phyloP scores from a whole-genome alignment of 2,888 invertebrate genomes.

The Agrotis ipsilon region DNA sequence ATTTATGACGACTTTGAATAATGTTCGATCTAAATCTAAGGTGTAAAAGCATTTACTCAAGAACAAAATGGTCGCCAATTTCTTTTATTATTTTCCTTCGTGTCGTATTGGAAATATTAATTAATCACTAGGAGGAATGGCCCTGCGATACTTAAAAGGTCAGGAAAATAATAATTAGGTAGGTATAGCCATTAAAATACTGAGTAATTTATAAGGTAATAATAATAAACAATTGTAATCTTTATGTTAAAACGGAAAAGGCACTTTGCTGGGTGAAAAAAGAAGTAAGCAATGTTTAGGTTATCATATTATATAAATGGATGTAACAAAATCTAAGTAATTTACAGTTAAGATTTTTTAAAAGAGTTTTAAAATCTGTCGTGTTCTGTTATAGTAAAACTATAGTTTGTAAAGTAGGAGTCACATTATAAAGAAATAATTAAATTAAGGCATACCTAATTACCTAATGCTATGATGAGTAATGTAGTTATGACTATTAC shows the following conservation, averaged over 20 bases:
- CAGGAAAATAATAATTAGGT: conserved; percentile 36
- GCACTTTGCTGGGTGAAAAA: conserved; percentile 28
- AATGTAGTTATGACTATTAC: background rate
- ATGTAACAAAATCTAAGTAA: conserved; percentile 6
- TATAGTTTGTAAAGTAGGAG: background rate
- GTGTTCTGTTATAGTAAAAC: background rate
- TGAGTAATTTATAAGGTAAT: conserved; percentile 34
- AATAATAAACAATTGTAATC: conserved; percentile 49
- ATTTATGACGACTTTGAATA: conserved; percentile 40
- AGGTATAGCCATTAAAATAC: conserved; percentile 29
- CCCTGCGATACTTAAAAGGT: conserved; percentile 51
- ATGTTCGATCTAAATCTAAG: conserved; percentile 50
- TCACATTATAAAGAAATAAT: too few relatives aligned
- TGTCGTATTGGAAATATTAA: conserved; percentile 47
- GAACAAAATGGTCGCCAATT: conserved; percentile 22
- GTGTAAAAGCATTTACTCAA: conserved; percentile 46
- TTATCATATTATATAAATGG: conserved; percentile 10
- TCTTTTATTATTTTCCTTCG: conserved; percentile 46
- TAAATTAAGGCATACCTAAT: too few relatives aligned
- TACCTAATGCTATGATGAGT: background rate
- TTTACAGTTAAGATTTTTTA: background rate
- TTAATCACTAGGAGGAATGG: conserved; percentile 51
- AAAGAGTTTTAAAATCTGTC: background rate
- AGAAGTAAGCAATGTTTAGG: conserved; percentile 16
- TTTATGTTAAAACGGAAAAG: conserved; percentile 33